Evolutionary conservation across 2,113 vertebrate species (phyloP), one percentile per base, ranked within the genome.

Genomic region (Nycticorax nycticorax): DNA sequence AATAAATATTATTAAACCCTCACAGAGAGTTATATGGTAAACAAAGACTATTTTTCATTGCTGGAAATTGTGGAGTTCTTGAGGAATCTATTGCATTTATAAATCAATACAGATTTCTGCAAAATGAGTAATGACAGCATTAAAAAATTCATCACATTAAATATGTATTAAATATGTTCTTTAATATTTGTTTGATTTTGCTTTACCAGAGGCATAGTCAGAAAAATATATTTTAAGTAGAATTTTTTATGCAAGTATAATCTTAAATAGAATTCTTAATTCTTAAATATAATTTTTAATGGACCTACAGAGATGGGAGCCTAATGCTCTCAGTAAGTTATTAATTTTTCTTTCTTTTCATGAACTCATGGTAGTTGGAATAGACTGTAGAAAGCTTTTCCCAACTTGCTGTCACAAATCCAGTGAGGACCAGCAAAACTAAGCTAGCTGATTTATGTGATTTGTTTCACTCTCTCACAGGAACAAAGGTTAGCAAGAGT

Each of bases 101-200:
- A 77, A 68, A 93, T 73, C 43, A 82, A 59, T 77, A 47, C 6
- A 71, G 11, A 66, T 80, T 90, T 88, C 21, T 88, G 37, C 19
- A 85, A 79, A 89, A 81, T 81, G 27, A 73, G 13, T 78, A 85
- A 89, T 72, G 56, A 47, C 52, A 82, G 5, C 53, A 82, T 22
- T 73, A 56, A 80, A 68, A 85, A 79, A 20, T 4, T 71, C 37
- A 75, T 75, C 45, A 79, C 13, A 69, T 83, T 45, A 86, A 68
- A 41, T 60, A 76, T 60, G 3, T 60, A 60, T 82, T 63, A 78
- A 63, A 75, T 35, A 35, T 57, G 5, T 69, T 92, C 22, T 72
- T 76, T 85, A 72, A 55, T 88, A 85, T 80, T 94, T 89, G 5
- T 47, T 93, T 79, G 24, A 43, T 88, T 95, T 92, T 83, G 14